Evolutionary conservation across 2,888 invertebrate species (phyloP).

Genomic region (Dione juno): DNA sequence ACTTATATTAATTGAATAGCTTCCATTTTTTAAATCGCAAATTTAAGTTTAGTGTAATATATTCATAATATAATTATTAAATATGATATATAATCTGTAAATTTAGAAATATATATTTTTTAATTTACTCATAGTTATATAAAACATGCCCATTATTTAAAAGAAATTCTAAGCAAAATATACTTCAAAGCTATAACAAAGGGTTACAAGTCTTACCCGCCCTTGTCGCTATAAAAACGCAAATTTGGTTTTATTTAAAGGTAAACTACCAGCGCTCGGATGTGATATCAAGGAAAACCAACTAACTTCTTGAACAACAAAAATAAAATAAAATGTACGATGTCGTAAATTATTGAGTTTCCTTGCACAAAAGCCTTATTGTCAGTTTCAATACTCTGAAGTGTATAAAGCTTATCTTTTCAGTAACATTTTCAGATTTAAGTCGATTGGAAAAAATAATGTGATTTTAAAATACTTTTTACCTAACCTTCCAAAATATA

Average conservation of each 20-base stretch:
- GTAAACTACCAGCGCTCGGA: slow-evolving; percentile 33
- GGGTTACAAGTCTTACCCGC: slow-evolving; percentile 23
- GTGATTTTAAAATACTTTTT: slow-evolving; percentile 13
- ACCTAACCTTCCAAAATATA: not conserved
- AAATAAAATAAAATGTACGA: slow-evolving; percentile 41
- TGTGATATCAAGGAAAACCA: slow-evolving; percentile 38
- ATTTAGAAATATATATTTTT: no score
- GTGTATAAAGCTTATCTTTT: slow-evolving; percentile 17
- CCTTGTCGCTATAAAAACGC: slow-evolving; percentile 26
- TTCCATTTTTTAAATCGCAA: no score
- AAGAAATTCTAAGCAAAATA: not conserved
- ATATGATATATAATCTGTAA: no score
- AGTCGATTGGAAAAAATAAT: slow-evolving; percentile 4
- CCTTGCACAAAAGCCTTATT: slow-evolving; percentile 27
- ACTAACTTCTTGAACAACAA: slow-evolving; percentile 35
- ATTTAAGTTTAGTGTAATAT: no score
- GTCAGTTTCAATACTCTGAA: slow-evolving; percentile 27
- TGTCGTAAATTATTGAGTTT: slow-evolving; percentile 33
- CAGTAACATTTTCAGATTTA: slow-evolving; percentile 1
- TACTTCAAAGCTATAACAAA: not conserved
- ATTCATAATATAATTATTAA: no score
- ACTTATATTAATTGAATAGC: no score
- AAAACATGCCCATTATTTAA: not conserved
- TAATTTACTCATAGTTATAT: no score
- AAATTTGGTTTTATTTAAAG: slow-evolving; percentile 40